Evolutionary conservation across 2,113 vertebrate species (phyloP).

Genomic region (Coturnix japonica): DNA sequence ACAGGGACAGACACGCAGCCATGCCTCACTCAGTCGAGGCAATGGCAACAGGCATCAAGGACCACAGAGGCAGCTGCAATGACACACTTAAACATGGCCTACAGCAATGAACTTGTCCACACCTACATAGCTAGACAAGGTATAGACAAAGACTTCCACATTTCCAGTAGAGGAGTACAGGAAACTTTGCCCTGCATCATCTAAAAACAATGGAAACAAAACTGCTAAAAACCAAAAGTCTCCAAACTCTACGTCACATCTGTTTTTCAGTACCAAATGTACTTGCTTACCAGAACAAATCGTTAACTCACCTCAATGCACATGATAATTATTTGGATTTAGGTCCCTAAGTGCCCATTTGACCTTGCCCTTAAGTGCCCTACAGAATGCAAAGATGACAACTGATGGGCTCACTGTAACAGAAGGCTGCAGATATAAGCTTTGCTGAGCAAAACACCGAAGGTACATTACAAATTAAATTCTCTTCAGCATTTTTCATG

Average conservation of each 20-base stretch:
- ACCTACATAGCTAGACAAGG: accelerated
- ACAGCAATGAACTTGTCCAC: accelerated
- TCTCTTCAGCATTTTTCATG: not conserved
- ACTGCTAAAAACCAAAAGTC: not conserved
- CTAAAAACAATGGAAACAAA: not conserved
- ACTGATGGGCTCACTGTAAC: not conserved
- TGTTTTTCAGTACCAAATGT: not conserved
- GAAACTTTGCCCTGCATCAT: not conserved
- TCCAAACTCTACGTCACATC: not conserved
- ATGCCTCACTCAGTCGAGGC: accelerated
- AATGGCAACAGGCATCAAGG: accelerated
- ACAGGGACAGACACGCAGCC: accelerated
- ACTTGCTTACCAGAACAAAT: not conserved
- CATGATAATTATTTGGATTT: slow-evolving; percentile 12
- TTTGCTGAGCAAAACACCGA: not conserved
- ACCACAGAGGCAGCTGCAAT: accelerated
- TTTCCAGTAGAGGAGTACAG: not conserved
- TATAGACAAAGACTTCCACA: not conserved
- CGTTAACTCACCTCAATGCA: not conserved
- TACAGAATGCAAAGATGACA: not conserved
- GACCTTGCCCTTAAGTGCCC: slow-evolving; percentile 13
- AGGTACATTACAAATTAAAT: not conserved
- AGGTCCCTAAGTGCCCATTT: not conserved
- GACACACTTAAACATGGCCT: not conserved
- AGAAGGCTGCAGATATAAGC: accelerated